Evolutionary conservation across 2,797 vertebrate species (phyloP), one percentile per base, ranked within the genome.

Genomic region (Yasuhikotakia modesta): DNA sequence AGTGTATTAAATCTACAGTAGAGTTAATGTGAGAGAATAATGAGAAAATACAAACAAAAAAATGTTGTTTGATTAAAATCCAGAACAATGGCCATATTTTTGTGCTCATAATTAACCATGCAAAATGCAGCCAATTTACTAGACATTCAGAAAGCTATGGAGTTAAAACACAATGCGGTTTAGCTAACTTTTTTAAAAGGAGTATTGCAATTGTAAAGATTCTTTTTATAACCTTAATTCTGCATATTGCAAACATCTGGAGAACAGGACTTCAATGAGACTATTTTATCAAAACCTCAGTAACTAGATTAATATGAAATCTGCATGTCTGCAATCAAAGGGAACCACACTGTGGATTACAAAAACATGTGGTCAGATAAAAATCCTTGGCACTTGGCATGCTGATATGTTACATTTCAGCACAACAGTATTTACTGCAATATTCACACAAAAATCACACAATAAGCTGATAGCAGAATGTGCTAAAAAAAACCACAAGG

Each of bases 171-270:
- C 85, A 91, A 87, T 89, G 86, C 88, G 84, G 72, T 69, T 87
- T 84, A 87, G 87, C 84, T 90, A 85, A 85, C 88, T 92, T 90
- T 92, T 92, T 93, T 89, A 92, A 93, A 93, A 89, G 87, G 82
- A 89, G 86, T 66, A 39, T 85, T 85, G 69, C 81, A n/a, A 85
- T 84, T 87, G 87, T 82, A 86, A 88, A 87, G 86, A 91, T 87
- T 91, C 89, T 89, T 87, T 91, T 91, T 89, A 90, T 89, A 89
- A 90, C 88, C 90, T 81, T 70, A 90, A 92, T 90, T 91, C 88
- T 92, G 89, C 89, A 92, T 91, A 90, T 89, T 92, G 91, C 84
- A 85, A 90, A 92, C 90, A 92, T 92, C 90, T 92, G 88, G 90
- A 90, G 87, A 86, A 83, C 87, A 90, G 80, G 5, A 91, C 90